Evolutionary conservation across 2,888 invertebrate species (phyloP).

Genomic region (Pterostichus niger): DNA sequence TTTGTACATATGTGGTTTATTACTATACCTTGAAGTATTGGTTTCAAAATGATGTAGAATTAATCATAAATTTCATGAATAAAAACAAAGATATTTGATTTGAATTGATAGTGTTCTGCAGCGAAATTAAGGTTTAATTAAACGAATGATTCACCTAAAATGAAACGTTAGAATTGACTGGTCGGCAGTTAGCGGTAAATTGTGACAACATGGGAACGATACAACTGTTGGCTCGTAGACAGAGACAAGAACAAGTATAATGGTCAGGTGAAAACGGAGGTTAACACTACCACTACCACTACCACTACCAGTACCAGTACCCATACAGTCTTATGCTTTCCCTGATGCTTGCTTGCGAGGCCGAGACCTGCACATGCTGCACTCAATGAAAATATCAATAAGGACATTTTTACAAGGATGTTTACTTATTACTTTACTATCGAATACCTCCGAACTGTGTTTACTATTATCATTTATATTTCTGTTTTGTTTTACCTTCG

Average conservation of each 20-base stretch:
- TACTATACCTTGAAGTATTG: too few species aligned
- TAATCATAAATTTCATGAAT: too few species aligned
- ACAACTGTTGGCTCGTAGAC: conserved; percentile 10
- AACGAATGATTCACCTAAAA: too few species aligned
- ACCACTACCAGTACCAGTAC: too few species aligned
- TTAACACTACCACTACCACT: not conserved
- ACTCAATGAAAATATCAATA: conserved; percentile 42
- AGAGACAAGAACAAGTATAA: conserved; percentile 47
- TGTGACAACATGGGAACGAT: conserved; percentile 52
- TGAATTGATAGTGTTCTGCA: too few species aligned
- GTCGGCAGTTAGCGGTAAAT: conserved; percentile 57
- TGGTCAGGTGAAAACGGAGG: conserved; percentile 56
- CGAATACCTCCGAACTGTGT: not conserved
- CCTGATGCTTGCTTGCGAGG: conserved; percentile 32
- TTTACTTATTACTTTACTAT: conserved; percentile 43
- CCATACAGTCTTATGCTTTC: conserved; percentile 30
- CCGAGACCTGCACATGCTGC: conserved; percentile 9
- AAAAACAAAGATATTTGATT: too few species aligned
- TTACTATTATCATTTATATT: conserved; percentile 13
- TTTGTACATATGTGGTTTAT: too few species aligned
- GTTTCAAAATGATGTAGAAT: too few species aligned
- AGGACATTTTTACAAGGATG: conserved; percentile 53
- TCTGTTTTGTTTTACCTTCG: not conserved
- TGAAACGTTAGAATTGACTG: conserved; percentile 56
- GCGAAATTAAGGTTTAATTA: too few species aligned